A percentile compares a stretch with the other conserved stretches of the same genome.
These are phyloP conservation scores for Clarias gariepinus DNA, from an alignment of 2,113 vertebrate genomes.

Conservation along the genomic window DNA sequence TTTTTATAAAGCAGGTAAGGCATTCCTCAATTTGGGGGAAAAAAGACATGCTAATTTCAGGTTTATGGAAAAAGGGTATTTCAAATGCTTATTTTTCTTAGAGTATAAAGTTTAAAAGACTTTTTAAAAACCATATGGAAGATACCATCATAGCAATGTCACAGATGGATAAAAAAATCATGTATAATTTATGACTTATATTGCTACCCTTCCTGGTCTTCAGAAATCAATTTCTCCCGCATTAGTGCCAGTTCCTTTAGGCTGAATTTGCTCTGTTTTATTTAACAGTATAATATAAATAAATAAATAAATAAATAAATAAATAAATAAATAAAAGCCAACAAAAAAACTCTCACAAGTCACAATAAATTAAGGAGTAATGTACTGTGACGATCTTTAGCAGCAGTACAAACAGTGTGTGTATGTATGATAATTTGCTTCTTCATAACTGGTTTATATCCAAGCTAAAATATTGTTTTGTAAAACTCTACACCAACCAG, in stretches of 20 bases:
- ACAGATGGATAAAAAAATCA: slow-evolving; percentile 32
- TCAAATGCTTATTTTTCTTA: not conserved
- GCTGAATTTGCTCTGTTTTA: slow-evolving; percentile 36
- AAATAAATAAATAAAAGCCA: not conserved
- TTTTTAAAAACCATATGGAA: slow-evolving; percentile 24
- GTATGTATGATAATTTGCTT: not conserved
- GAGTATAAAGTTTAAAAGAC: not conserved
- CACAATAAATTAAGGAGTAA: slow-evolving; percentile 8
- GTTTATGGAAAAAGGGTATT: not conserved
- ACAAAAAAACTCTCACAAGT: slow-evolving; percentile 7
- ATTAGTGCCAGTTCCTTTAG: slow-evolving; percentile 42
- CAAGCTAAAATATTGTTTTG: not conserved
- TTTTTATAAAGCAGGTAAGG: slow-evolving; percentile 32
- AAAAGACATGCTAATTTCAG: slow-evolving; percentile 2
- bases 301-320: not conserved
- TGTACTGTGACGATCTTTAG: not conserved
- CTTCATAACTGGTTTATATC: not conserved
- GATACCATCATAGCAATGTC: slow-evolving; percentile 2
- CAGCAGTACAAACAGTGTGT: not conserved
- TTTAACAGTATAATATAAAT: slow-evolving; percentile 12
- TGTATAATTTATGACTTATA: slow-evolving; percentile 41
- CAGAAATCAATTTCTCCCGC: slow-evolving; percentile 46
- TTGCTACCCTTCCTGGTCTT: slow-evolving; percentile 29
- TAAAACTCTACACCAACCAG: no score
- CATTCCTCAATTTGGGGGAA: not conserved